These are phyloP conservation scores for Myotis pilosus DNA, from an alignment of 2,797 vertebrate species.

Conservation along the genomic window DNA sequence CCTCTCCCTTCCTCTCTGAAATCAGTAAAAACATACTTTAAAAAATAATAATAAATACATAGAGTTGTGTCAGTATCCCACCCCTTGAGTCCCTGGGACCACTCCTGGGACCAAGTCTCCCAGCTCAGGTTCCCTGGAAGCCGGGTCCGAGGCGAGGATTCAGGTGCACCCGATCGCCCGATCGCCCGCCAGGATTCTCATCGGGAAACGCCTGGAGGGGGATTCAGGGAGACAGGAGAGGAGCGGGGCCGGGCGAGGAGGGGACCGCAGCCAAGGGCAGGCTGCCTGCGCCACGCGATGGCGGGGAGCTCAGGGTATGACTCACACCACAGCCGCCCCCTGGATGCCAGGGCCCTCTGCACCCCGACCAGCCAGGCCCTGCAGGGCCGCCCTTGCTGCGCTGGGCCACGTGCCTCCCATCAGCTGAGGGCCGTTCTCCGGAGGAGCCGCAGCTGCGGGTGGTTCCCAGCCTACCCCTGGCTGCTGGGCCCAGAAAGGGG, in stretches of 20 bases:
- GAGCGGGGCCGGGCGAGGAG: too few relatives aligned
- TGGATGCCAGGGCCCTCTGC: neutral
- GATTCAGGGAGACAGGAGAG: neutral
- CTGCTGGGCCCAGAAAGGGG: neutral
- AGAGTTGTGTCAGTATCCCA: neutral
- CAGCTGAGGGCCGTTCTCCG: neutral
- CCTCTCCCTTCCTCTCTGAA: too few relatives aligned
- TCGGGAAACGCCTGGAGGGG: fast-evolving
- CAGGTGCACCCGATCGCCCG: too few relatives aligned
- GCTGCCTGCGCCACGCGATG: fast-evolving
- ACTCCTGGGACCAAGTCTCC: neutral
- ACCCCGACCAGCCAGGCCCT: neutral
- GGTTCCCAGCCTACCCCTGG: too few relatives aligned
- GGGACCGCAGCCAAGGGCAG: neutral
- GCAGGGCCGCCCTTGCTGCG: too few relatives aligned
- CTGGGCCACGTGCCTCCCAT: neutral
- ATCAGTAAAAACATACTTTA: too few relatives aligned
- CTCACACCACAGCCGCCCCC: neutral
- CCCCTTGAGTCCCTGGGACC: neutral
- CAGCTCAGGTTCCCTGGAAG: neutral
- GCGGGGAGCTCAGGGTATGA: neutral
- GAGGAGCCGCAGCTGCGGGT: neutral
- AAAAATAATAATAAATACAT: too few relatives aligned
- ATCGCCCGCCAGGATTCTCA: neutral
- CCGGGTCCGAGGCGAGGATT: neutral